phyloP scores from a whole-genome alignment of 1,140 invertebrate genomes.

The Nilaparvata lugens region DNA sequence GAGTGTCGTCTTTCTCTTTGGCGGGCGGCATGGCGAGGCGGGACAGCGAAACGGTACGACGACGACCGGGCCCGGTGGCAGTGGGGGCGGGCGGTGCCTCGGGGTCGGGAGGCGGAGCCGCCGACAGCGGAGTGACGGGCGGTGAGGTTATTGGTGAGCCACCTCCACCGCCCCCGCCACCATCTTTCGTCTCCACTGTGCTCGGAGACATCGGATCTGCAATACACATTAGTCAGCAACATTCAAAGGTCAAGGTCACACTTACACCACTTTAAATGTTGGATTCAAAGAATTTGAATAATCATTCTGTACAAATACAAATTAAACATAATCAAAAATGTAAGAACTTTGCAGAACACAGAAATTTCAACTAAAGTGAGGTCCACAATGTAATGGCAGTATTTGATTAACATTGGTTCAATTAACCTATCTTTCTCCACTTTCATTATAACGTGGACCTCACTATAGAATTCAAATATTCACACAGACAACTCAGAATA shows the following conservation, averaged over 20 bases:
- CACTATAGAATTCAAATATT: no score
- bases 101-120: constrained; percentile 42
- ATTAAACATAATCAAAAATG: not conserved
- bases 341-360: no score
- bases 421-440: no score
- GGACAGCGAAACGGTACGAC: constrained; percentile 41
- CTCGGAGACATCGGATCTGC: constrained; percentile 46
- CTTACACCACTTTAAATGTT: not conserved
- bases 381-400: no score
- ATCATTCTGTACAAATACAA: no score
- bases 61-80: constrained; percentile 28
- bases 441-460: no score
- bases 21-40: constrained; percentile 17
- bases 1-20: constrained; percentile 4
- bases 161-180: constrained; percentile 34
- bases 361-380: no score
- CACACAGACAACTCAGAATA: no score
- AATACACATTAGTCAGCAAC: constrained; percentile 14
- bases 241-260: no score
- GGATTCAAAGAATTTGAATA: not conserved
- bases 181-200: constrained; percentile 36
- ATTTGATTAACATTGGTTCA: no score
- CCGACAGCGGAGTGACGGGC: constrained; percentile 44
- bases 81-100: constrained; percentile 29
- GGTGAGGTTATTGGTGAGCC: constrained; percentile 47